Conservation (phyloP, 1,140 invertebrate species). For the Drosophila insularis region DNA sequence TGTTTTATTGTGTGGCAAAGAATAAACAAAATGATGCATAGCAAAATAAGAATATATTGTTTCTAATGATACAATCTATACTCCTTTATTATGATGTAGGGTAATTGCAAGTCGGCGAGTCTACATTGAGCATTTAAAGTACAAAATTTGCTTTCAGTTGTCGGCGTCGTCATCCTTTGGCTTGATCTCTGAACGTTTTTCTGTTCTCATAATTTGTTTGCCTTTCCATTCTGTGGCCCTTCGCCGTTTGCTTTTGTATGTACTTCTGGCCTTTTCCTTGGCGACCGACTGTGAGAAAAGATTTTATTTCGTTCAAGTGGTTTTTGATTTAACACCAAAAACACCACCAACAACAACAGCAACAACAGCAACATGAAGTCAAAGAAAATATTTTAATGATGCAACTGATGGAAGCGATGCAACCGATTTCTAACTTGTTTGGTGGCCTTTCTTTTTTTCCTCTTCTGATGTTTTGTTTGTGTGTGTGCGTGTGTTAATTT, state of each 20-base stretch:
- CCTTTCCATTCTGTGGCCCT: constrained; percentile 6
- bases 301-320: constrained; percentile 80
- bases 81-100: background rate
- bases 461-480: constrained; percentile 19
- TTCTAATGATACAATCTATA: too few relatives aligned
- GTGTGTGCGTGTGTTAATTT: background rate
- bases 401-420: constrained; percentile 70
- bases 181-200: constrained; percentile 59
- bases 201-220: constrained; percentile 77
- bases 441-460: constrained; percentile 58
- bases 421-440: constrained; percentile 76
- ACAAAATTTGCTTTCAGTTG: background rate
- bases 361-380: constrained; percentile 39
- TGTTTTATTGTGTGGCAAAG: too few relatives aligned
- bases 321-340: constrained; percentile 80
- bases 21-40: too few relatives aligned
- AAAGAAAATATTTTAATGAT: constrained; percentile 78
- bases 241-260: background rate
- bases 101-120: background rate
- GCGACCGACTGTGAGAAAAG: constrained; percentile 70
- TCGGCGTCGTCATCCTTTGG: constrained; percentile 29
- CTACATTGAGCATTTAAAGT: too few relatives aligned
- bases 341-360: constrained; percentile 22
- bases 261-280: constrained; percentile 3
- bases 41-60: too few relatives aligned